Evolutionary conservation across 2,888 invertebrate species (phyloP).

Genomic region (Tillus elongatus): DNA sequence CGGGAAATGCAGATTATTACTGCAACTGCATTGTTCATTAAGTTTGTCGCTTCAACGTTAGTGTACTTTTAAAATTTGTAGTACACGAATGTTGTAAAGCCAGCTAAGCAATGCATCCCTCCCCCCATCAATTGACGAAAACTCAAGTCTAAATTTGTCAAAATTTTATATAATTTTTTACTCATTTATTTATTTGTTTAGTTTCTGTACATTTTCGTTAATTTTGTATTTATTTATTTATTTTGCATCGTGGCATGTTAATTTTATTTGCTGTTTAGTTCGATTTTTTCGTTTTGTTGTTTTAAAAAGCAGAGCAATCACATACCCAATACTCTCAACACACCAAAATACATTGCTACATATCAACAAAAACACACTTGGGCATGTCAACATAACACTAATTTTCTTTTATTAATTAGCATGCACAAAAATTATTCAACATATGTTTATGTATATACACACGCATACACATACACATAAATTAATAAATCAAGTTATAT

Average conservation of each 20-base stretch:
- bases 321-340: slow-evolving; percentile 19
- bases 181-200: slow-evolving; percentile 22
- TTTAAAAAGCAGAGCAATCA: slow-evolving; percentile 43
- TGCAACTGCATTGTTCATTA: too few species aligned
- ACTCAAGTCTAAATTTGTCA: slow-evolving; percentile 20
- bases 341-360: slow-evolving; percentile 10
- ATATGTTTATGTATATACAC: too few species aligned
- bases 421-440: too few species aligned
- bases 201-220: slow-evolving; percentile 25
- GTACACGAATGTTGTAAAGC: slow-evolving; percentile 18
- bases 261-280: slow-evolving; percentile 31
- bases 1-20: too few species aligned
- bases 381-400: too few species aligned
- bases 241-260: slow-evolving; percentile 42
- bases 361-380: slow-evolving; percentile 10
- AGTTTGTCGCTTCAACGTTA: too few species aligned
- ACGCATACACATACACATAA: too few species aligned
- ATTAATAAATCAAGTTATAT: too few species aligned
- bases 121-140: slow-evolving; percentile 40
- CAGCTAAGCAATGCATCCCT: slow-evolving; percentile 30
- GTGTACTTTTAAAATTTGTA: slow-evolving; percentile 6
- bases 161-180: slow-evolving; percentile 22
- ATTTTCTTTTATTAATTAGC: too few species aligned
- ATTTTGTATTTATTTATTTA: slow-evolving; percentile 27
- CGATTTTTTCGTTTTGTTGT: too few species aligned